phyloP scores from a whole-genome alignment of 2,113 vertebrate genomes.

The Cettia cetti region DNA sequence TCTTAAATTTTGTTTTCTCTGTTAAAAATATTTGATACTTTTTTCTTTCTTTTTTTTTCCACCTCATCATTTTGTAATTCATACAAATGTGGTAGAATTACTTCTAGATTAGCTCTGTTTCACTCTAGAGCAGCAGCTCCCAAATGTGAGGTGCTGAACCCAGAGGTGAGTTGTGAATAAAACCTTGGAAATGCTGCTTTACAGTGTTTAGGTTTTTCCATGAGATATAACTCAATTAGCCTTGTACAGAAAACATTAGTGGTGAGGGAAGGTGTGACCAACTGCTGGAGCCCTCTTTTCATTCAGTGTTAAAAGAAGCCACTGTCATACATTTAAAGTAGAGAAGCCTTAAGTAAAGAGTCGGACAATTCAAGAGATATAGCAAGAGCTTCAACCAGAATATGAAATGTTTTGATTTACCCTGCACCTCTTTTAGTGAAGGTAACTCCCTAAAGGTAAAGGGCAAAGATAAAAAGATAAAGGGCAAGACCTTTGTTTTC shows the following conservation, averaged over 20 bases:
- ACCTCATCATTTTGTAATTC: neutral
- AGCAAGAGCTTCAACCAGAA: neutral
- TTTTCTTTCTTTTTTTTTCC: fast-evolving
- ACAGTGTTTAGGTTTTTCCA: neutral
- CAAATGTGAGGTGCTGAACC: neutral
- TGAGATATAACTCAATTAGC: neutral
- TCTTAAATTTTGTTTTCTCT: neutral
- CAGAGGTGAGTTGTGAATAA: neutral
- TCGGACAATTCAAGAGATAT: neutral
- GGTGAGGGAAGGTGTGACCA: neutral
- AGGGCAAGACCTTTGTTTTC: neutral
- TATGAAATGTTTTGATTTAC: neutral
- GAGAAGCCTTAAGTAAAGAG: neutral
- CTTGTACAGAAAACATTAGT: neutral
- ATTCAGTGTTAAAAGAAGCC: neutral
- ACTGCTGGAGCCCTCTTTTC: neutral
- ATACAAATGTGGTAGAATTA: neutral
- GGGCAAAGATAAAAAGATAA: neutral
- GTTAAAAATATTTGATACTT: neutral
- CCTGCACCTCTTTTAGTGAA: neutral
- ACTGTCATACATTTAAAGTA: neutral
- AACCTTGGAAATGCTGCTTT: neutral
- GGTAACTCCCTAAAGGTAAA: neutral
- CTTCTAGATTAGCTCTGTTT: neutral
- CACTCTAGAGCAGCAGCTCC: neutral